Evolutionary conservation across 1,140 invertebrate species (phyloP).

Genomic region (Liolophura sinensis): DNA sequence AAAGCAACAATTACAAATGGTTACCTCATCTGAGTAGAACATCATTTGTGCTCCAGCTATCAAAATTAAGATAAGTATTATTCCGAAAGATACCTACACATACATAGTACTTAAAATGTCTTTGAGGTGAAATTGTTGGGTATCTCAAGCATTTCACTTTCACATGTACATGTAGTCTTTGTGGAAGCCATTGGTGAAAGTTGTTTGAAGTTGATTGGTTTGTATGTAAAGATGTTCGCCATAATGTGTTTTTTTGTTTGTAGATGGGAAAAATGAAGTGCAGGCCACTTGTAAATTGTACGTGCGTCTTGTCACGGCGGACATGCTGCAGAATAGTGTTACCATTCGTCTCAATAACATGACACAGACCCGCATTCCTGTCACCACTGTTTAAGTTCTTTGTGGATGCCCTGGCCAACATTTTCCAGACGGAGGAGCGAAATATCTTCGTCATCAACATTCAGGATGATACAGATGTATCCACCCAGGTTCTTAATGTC

Average conservation of each 20-base stretch:
- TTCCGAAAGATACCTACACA: too few relatives aligned
- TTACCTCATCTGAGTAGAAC: too few relatives aligned
- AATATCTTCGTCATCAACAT: constrained; percentile 94
- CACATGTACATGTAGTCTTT: too few relatives aligned
- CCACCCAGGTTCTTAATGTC: constrained; percentile 83
- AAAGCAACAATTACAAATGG: too few relatives aligned
- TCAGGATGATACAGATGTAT: constrained; percentile 78
- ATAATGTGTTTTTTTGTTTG: constrained; percentile 33
- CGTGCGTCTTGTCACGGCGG: constrained; percentile 88
- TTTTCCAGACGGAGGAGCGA: constrained; percentile 88
- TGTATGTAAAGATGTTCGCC: too few relatives aligned
- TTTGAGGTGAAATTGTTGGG: too few relatives aligned
- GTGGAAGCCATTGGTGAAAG: too few relatives aligned
- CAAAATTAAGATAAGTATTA: too few relatives aligned
- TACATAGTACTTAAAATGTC: too few relatives aligned
- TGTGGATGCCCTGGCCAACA: constrained; percentile 86
- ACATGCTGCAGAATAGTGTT: constrained; percentile 94
- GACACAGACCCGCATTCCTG: constrained; percentile 89
- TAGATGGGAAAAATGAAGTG: constrained; percentile 88
- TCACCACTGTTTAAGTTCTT: constrained; percentile 89
- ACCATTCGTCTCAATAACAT: constrained; percentile 92
- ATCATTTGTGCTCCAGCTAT: too few relatives aligned
- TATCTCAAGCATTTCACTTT: too few relatives aligned
- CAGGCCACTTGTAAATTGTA: constrained; percentile 77
- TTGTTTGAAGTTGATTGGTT: too few relatives aligned